Evolutionary conservation across 2,888 invertebrate species (phyloP).

Genomic region (Thereva nobilitata): DNA sequence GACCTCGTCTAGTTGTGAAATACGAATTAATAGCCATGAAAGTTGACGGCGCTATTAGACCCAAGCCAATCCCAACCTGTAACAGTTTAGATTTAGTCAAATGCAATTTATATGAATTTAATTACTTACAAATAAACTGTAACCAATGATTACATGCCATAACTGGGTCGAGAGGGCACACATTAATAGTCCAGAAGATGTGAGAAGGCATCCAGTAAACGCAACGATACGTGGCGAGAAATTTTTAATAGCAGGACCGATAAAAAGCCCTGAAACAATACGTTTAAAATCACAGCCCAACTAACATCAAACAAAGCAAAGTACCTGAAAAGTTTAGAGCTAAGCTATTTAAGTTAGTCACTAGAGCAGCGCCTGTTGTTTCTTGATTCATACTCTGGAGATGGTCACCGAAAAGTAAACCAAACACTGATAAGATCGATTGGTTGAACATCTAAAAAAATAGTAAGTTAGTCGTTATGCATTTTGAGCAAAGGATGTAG

Average conservation of each 20-base stretch:
- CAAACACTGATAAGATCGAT: constrained; percentile 71
- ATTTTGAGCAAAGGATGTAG: not conserved
- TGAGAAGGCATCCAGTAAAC: constrained; percentile 61
- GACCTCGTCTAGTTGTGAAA: constrained; percentile 68
- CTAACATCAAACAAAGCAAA: not conserved
- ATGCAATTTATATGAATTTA: constrained; percentile 1
- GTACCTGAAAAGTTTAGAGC: constrained; percentile 64
- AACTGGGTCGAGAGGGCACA: constrained; percentile 62
- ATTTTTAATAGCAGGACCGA: constrained; percentile 68
- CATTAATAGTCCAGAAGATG: constrained; percentile 61
- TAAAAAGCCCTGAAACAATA: constrained; percentile 64
- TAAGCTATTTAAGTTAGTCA: constrained; percentile 70
- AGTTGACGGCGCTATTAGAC: constrained; percentile 71
- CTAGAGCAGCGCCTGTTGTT: constrained; percentile 69
- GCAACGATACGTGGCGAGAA: constrained; percentile 63
- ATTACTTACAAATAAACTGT: constrained; percentile 62
- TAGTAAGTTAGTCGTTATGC: not conserved
- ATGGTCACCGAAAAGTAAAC: constrained; percentile 69
- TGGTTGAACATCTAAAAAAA: constrained; percentile 68
- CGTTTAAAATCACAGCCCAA: no score
- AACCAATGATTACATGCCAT: constrained; percentile 62
- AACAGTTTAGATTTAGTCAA: constrained; percentile 36
- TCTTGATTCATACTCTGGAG: constrained; percentile 66
- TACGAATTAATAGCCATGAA: constrained; percentile 75
- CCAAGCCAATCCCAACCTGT: constrained; percentile 68